Evolutionary conservation across 2,113 vertebrate species (phyloP).

Genomic region (Xenopus laevis): DNA sequence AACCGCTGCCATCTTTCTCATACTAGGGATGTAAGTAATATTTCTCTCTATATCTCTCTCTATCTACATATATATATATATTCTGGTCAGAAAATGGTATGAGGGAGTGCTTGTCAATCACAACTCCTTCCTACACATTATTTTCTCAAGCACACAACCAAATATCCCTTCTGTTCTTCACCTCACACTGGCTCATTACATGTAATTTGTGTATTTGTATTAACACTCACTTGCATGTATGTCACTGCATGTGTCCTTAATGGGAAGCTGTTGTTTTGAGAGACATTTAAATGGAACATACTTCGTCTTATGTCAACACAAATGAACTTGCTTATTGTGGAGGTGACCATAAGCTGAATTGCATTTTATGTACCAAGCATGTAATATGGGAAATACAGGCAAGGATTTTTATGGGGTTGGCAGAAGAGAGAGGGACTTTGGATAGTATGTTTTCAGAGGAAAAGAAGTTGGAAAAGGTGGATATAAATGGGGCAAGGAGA

Average conservation of each 20-base stretch:
- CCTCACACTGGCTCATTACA: not conserved
- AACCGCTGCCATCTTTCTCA: conserved; percentile 9
- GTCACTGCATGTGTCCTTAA: conserved; percentile 16
- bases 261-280: not conserved
- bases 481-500: not conserved
- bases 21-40: conserved; percentile 50
- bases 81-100: conserved; percentile 12
- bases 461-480: not conserved
- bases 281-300: too few relatives aligned
- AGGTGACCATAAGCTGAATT: too few relatives aligned
- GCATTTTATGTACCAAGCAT: too few relatives aligned
- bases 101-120: conserved; percentile 13
- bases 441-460: not conserved
- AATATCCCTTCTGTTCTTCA: not conserved
- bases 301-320: too few relatives aligned
- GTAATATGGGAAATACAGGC: too few relatives aligned
- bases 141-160: not conserved
- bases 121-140: not conserved
- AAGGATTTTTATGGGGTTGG: not conserved
- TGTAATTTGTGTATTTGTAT: conserved; percentile 5
- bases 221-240: conserved; percentile 27
- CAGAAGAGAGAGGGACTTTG: not conserved
- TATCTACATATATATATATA: conserved; percentile 25
- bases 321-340: too few relatives aligned
- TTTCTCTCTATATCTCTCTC: conserved; percentile 34